A percentile compares a stretch with the other conserved stretches of the same genome.
Conservation (phyloP, 1,140 invertebrate species). For the Pemphigus obesinymphae region DNA sequence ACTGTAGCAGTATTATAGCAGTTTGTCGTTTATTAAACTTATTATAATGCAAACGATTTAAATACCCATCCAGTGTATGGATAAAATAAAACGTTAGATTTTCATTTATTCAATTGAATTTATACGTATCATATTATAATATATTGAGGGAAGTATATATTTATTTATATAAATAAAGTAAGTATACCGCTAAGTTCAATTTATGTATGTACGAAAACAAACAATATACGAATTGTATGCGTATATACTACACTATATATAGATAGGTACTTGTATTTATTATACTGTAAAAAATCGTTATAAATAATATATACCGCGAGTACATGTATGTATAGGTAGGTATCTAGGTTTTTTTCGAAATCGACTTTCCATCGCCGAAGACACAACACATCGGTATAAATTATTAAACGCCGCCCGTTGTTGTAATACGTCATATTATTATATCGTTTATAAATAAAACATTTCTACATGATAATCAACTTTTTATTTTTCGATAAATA, state of each 20-base stretch:
- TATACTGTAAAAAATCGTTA: too few species aligned
- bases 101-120: too few species aligned
- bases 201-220: too few species aligned
- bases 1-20: background rate
- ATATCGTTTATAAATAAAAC: background rate
- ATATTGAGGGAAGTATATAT: too few species aligned
- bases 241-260: background rate
- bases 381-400: background rate
- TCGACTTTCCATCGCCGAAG: background rate
- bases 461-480: background rate
- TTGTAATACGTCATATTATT: background rate
- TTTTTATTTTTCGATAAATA: conserved; percentile 6
- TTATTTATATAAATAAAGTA: too few species aligned
- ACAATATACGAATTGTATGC: background rate
- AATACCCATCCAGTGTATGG: too few species aligned
- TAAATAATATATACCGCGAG: background rate
- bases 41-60: too few species aligned
- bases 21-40: too few species aligned
- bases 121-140: too few species aligned
- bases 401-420: background rate
- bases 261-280: too few species aligned
- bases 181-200: too few species aligned
- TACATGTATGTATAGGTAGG: background rate
- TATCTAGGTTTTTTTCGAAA: background rate
- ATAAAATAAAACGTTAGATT: too few species aligned